Base-by-base conservation (phyloP, 2,888 invertebrate genomes). In the Chrysotoxum bicinctum region DNA sequence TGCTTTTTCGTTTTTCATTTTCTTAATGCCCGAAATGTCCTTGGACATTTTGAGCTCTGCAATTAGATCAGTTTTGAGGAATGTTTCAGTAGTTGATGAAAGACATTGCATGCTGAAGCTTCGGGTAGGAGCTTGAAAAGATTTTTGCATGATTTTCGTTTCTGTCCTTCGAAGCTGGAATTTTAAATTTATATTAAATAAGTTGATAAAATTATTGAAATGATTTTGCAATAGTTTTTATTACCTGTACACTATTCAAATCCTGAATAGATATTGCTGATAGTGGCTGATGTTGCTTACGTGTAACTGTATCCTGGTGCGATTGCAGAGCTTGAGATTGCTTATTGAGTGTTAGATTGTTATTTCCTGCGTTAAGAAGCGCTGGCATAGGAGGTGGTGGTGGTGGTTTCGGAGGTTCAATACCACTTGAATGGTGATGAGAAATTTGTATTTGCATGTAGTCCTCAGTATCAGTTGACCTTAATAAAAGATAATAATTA, bases 1-100 rank as follows among this genome's bases (percentile, higher is more conserved):
- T 26, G 96, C 96, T 87, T 96, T 94, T 92, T 98, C 97, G 87
- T 97, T 97, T 91, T 98, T 98, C 93, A 98, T 92, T 92, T 98
- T 98, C 92, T 96, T 96, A 72, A 98, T 97, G n/a, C 98, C 98
- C 1, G 97, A 96, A 86, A 98, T 97, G 90, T 98, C 97, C 91
- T 96, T 97, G 54, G 97, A 97, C 93, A 97, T 95, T 92, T 98
- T 98, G 82, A 98, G 92, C 90, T 98, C 98, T 58, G 97, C 98
- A 87, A 98, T 98, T 60, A 98, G 93, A 91, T 98, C 97, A 30
- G 95, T 96, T 91, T 97, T 97, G 88, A 95, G 93, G 92, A 95
- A 97, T 56, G 95, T 94, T 87, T 96, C 96, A 52, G 93, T 93
- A 83, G 93, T 93, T 78, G 94, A 94, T 74, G 95, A 94, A 45